These are phyloP conservation scores for Atrina japonica DNA, from an alignment of 2,888 invertebrate genomes.

Conservation along the genomic window DNA sequence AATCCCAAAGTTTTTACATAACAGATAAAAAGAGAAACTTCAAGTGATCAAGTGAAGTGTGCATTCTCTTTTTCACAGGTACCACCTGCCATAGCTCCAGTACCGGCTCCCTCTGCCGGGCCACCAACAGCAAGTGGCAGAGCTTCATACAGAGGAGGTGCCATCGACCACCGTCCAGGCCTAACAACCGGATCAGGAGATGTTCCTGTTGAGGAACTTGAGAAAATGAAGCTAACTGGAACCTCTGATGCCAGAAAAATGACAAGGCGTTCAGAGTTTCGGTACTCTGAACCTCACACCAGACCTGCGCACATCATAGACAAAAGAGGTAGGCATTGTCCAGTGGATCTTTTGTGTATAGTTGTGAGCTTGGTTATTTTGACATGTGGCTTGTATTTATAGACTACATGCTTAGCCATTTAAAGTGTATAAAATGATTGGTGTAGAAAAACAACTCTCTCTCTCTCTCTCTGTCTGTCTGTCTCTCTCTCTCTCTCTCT, in stretches of 20 bases:
- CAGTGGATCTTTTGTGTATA: too few relatives aligned
- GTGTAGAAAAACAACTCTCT: too few relatives aligned
- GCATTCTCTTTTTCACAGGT: constrained; percentile 19
- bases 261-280: constrained; percentile 30
- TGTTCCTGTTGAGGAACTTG: constrained; percentile 60
- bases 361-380: too few relatives aligned
- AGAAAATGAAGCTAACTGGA: constrained; percentile 51
- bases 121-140: constrained; percentile 68
- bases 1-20: too few relatives aligned
- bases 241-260: constrained; percentile 53
- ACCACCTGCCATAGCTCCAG: constrained; percentile 41
- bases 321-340: constrained; percentile 66
- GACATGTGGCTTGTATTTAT: too few relatives aligned
- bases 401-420: too few relatives aligned
- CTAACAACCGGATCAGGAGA: constrained; percentile 55
- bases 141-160: constrained; percentile 72
- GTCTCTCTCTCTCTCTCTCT: too few relatives aligned
- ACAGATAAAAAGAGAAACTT: too few relatives aligned
- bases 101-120: constrained; percentile 52
- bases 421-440: too few relatives aligned
- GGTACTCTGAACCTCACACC: constrained; percentile 56
- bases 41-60: too few relatives aligned
- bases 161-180: constrained; percentile 64
- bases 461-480: too few relatives aligned
- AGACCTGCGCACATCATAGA: constrained; percentile 66